A percentile compares a stretch with the other conserved stretches of the same genome.
Evolutionary conservation across 2,797 vertebrate genomes (phyloP).

Genomic region (Pteropus rufus): DNA sequence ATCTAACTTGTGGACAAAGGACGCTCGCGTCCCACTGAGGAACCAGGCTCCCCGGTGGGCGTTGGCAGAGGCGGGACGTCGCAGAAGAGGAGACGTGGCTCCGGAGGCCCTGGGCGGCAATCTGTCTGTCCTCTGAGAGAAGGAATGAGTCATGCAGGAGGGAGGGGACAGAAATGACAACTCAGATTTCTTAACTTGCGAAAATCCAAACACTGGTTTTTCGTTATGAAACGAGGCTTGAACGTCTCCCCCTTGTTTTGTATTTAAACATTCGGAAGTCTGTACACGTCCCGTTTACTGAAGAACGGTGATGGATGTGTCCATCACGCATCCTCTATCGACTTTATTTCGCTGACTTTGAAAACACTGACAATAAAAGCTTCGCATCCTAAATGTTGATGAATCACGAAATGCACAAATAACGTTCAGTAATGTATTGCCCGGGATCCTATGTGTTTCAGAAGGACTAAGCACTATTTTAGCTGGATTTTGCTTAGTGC

Average conservation of each 20-base stretch:
- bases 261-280: neutral
- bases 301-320: neutral
- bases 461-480: constrained; percentile 16
- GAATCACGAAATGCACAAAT: neutral
- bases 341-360: constrained; percentile 40
- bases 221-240: neutral
- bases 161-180: neutral
- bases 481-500: neutral
- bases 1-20: neutral
- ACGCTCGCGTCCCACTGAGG: neutral
- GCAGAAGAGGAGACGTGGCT: no score
- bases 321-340: neutral
- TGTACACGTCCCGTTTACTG: neutral
- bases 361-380: neutral
- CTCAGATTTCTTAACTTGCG: neutral
- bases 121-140: neutral
- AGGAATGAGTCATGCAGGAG: neutral
- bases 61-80: no score
- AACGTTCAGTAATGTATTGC: neutral
- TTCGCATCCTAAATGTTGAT: neutral
- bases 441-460: neutral
- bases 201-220: neutral
- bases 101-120: neutral
- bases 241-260: neutral
- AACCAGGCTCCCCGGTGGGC: no score